phyloP scores from a whole-genome alignment of 2,113 vertebrate species.

The Tauraco erythrolophus region DNA sequence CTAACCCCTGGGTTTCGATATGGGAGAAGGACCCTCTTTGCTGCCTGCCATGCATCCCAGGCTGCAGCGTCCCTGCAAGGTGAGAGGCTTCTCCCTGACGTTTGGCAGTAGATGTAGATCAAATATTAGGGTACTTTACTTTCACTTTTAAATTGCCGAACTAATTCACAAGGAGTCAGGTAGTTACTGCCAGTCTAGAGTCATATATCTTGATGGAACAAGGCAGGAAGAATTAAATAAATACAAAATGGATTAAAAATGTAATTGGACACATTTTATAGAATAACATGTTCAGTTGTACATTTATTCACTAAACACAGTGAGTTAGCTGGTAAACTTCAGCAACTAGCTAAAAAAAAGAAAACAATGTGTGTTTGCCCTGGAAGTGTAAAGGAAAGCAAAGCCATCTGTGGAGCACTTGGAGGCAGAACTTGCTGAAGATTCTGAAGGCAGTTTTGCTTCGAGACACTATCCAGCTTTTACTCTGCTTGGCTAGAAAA shows the following conservation, averaged over 20 bases:
- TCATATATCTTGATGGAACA: background rate
- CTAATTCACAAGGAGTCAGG: background rate
- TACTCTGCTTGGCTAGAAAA: background rate
- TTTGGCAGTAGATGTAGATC: background rate
- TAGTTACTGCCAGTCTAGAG: background rate
- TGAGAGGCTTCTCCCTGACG: background rate
- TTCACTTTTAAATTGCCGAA: background rate
- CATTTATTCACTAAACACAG: background rate
- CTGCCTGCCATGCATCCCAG: background rate
- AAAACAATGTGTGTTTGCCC: background rate
- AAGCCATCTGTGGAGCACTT: background rate
- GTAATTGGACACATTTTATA: background rate
- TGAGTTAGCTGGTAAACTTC: background rate
- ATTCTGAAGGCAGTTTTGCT: background rate
- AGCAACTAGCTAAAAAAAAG: background rate
- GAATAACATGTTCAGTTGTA: background rate
- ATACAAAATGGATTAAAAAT: background rate
- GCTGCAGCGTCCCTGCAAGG: background rate
- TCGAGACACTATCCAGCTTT: accelerated
- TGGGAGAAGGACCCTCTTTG: background rate
- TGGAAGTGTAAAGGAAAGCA: background rate
- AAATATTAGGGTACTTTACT: background rate
- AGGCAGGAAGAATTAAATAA: background rate
- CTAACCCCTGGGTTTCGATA: background rate
- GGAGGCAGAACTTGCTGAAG: background rate